These are phyloP conservation scores for Orthonyx spaldingii DNA, from an alignment of 2,113 vertebrate species.

Conservation along the genomic window DNA sequence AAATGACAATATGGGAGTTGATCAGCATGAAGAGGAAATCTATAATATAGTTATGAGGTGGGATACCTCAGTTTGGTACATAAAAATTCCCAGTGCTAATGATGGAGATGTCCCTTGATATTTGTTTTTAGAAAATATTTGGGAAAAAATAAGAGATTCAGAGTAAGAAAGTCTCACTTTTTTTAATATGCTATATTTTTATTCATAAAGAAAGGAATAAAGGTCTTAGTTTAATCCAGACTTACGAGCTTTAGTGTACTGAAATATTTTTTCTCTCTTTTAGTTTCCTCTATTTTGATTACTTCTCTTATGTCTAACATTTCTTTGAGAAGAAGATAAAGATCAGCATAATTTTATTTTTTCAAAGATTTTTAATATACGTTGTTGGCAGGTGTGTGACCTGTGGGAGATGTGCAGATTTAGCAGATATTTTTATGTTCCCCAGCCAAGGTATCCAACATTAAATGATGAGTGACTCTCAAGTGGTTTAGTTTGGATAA, in stretches of 20 bases:
- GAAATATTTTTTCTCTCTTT: neutral
- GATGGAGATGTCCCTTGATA: neutral
- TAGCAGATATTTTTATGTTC: neutral
- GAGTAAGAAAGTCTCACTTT: neutral
- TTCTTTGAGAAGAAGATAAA: neutral
- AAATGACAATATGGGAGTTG: neutral
- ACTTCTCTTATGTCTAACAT: neutral
- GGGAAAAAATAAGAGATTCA: neutral
- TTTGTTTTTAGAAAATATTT: neutral
- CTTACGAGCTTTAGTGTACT: neutral
- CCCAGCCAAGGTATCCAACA: neutral
- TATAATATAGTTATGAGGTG: neutral
- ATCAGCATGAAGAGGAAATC: neutral
- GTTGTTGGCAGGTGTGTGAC: neutral
- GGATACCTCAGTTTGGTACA: neutral
- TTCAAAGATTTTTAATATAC: neutral
- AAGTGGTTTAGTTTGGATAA: neutral
- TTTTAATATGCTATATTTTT: neutral
- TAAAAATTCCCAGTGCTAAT: neutral
- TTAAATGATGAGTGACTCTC: neutral
- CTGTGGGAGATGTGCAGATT: neutral
- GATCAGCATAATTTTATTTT: neutral
- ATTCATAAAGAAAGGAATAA: neutral
- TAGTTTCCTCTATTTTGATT: neutral
- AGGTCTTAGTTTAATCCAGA: neutral